Conservation (phyloP, 2,888 invertebrate species). For the Creontiades dilutus region DNA sequence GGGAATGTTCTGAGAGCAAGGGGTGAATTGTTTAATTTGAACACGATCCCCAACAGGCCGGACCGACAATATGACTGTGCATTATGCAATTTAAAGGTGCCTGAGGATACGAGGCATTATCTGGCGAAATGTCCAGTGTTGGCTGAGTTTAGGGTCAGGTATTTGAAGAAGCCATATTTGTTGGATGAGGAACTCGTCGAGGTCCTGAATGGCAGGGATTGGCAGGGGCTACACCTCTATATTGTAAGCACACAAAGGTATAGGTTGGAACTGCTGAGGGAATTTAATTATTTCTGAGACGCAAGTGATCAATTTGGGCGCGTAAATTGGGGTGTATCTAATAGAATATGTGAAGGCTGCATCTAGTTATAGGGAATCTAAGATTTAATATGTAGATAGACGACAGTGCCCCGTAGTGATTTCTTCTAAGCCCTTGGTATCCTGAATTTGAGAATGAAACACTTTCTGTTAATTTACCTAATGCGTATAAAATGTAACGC, state of each 20-base stretch:
- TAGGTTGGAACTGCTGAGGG: slow-evolving; percentile 1
- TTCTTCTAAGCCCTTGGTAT: background rate
- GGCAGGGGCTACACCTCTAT: too few relatives aligned
- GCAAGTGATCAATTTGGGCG: background rate
- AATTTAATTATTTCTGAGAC: background rate
- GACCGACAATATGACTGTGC: background rate
- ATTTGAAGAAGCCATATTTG: too few relatives aligned
- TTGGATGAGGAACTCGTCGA: too few relatives aligned
- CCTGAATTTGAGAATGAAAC: background rate
- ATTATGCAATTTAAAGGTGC: background rate
- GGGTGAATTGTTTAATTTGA: background rate
- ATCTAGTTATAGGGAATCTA: too few relatives aligned
- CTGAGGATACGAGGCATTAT: too few relatives aligned
- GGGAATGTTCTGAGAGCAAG: background rate
- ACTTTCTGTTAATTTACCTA: background rate
- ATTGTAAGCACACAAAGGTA: background rate
- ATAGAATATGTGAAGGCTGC: too few relatives aligned
- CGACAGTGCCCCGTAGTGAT: background rate
- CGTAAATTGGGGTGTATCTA: too few relatives aligned
- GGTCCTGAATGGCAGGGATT: too few relatives aligned
- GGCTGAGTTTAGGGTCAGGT: too few relatives aligned
- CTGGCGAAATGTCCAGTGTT: too few relatives aligned
- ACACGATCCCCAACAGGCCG: background rate
- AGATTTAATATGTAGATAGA: too few relatives aligned
- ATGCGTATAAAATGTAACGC: background rate